phyloP scores from a whole-genome alignment of 2,113 vertebrate genomes.

The Lutjanus erythropterus region DNA sequence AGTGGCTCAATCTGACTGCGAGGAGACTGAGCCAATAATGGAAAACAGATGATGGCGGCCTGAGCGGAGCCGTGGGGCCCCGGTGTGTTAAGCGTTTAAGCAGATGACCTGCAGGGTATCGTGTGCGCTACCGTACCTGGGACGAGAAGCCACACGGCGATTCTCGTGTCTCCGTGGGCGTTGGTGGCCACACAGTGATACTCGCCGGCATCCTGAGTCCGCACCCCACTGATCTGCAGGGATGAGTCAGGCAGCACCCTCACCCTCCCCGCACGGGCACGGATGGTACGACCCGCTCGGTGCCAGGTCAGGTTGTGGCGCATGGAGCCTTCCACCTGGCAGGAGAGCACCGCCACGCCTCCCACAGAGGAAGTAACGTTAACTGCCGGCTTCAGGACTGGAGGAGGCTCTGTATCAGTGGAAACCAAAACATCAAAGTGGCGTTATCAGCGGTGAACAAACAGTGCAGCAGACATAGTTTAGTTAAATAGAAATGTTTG shows the following conservation, averaged over 20 bases:
- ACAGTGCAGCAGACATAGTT: conserved; percentile 53
- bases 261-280: conserved; percentile 60
- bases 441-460: conserved; percentile 54
- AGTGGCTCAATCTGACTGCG: conserved; percentile 60
- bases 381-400: conserved; percentile 74
- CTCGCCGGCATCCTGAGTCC: conserved; percentile 82
- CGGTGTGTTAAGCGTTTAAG: conserved; percentile 60
- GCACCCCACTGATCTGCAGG: conserved; percentile 83
- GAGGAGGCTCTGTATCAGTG: conserved; percentile 86
- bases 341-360: conserved; percentile 86
- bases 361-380: conserved; percentile 89
- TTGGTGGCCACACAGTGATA: conserved; percentile 89
- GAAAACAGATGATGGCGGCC: conserved; percentile 78
- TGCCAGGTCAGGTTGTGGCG: conserved; percentile 93
- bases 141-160: conserved; percentile 88
- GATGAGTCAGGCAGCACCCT: conserved; percentile 83
- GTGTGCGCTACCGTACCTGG: conserved; percentile 85
- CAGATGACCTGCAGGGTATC: conserved; percentile 61
- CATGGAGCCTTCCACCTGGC: conserved; percentile 82
- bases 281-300: conserved; percentile 77
- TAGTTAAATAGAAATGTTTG: conserved; percentile 65
- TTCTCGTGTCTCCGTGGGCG: conserved; percentile 74
- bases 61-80: conserved; percentile 53
- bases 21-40: conserved; percentile 69
- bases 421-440: conserved; percentile 50